Conservation (phyloP, 2,797 vertebrate genomes). For the Neosilurus hyrtlii region DNA sequence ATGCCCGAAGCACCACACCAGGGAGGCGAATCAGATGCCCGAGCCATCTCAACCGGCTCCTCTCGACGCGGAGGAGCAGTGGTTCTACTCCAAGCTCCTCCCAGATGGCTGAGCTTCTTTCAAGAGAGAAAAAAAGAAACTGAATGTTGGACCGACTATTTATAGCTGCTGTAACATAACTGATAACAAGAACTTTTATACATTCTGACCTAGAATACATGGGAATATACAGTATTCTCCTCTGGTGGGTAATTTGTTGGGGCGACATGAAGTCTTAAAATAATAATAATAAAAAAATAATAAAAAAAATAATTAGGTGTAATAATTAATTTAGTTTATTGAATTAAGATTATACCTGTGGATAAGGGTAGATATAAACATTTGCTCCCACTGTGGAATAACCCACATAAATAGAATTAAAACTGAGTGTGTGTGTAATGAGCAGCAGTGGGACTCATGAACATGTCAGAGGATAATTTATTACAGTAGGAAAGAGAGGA, state of each 20-base stretch:
- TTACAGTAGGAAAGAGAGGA: slow-evolving; percentile 61
- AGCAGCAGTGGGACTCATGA: slow-evolving; percentile 73
- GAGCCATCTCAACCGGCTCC: no score
- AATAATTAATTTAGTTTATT: neutral
- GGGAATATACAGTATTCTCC: neutral
- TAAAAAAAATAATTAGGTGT: neutral
- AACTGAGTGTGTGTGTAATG: slow-evolving; percentile 64
- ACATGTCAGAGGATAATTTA: slow-evolving; percentile 79
- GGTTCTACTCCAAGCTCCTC: no score
- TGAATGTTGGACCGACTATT: neutral
- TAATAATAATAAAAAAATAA: neutral
- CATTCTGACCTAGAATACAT: neutral
- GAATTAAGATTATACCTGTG: neutral
- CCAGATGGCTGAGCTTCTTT: no score
- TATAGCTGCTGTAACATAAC: neutral
- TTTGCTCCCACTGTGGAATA: slow-evolving; percentile 32
- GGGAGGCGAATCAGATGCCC: no score
- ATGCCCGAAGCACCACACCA: no score
- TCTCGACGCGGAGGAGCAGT: no score
- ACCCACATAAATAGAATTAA: slow-evolving; percentile 70
- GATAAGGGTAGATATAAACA: no score
- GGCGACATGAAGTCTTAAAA: neutral
- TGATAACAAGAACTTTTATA: neutral
- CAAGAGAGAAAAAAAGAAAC: no score
- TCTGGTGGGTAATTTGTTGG: neutral